phyloP scores from a whole-genome alignment of 2,113 vertebrate genomes.

The Rhabdomys dilectus region DNA sequence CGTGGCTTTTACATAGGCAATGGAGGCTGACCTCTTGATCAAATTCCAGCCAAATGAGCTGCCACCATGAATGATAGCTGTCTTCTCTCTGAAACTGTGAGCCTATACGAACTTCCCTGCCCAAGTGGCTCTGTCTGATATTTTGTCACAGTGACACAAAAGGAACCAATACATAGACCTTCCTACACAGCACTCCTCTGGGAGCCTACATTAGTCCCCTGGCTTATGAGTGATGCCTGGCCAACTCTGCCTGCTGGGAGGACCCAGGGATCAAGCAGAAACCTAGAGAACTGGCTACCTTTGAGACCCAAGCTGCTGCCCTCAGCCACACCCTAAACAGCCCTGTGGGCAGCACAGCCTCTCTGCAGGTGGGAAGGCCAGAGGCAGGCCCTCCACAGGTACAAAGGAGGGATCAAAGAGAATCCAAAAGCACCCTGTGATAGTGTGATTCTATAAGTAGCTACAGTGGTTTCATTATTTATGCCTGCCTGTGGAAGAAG shows the following conservation, averaged over 20 bases:
- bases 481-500: neutral
- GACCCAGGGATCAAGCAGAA: neutral
- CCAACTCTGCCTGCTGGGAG: neutral
- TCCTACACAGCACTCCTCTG: neutral
- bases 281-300: neutral
- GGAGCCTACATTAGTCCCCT: neutral
- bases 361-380: neutral
- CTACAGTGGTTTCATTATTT: slow-evolving; percentile 15
- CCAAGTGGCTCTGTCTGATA: too few relatives aligned
- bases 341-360: neutral
- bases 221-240: neutral
- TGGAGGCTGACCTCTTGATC: neutral
- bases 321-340: neutral
- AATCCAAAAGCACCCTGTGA: slow-evolving; percentile 41
- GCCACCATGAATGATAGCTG: neutral
- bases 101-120: neutral
- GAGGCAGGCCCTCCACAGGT: neutral
- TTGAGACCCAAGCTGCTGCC: neutral
- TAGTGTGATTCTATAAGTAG: neutral
- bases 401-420: slow-evolving; percentile 68
- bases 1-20: neutral
- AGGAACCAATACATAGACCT: neutral
- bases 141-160: neutral
- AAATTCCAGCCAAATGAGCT: neutral
- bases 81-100: neutral